phyloP scores from a whole-genome alignment of 2,113 vertebrate genomes.

The Halcyon malimbica region DNA sequence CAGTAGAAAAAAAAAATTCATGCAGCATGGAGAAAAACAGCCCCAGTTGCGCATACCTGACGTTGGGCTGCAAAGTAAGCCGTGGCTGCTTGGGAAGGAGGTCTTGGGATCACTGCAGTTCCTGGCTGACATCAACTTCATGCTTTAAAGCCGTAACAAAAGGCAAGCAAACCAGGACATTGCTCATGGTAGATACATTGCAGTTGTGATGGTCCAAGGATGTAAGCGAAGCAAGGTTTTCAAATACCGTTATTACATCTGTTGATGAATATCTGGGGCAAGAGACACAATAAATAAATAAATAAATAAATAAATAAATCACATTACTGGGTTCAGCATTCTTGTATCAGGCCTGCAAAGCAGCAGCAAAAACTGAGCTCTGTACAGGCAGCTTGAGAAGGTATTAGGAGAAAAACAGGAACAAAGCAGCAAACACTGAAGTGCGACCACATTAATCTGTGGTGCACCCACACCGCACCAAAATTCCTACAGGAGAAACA shows the following conservation, averaged over 20 bases:
- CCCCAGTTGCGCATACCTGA: not conserved
- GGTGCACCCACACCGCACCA: not conserved
- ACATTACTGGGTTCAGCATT: rapidly evolving
- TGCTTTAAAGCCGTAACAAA: not conserved
- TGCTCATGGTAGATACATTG: not conserved
- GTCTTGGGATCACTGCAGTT: not conserved
- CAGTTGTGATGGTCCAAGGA: not conserved
- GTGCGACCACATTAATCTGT: not conserved
- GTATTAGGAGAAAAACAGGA: not conserved
- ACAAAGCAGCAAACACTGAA: not conserved
- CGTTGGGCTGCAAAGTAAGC: not conserved
- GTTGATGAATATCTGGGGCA: not conserved
- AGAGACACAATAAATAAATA: not conserved
- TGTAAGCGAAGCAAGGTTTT: not conserved
- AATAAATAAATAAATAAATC: not conserved
- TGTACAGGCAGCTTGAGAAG: not conserved
- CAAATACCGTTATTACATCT: not conserved
- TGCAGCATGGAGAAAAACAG: rapidly evolving
- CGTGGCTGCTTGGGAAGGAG: not conserved
- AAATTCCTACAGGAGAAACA: not conserved
- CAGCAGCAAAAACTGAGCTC: not conserved
- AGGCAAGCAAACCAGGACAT: not conserved
- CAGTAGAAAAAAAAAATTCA: not conserved
- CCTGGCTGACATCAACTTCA: rapidly evolving
- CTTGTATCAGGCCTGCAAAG: not conserved